Base-by-base conservation (phyloP, 2,888 invertebrate species). In the Drosophila testacea region DNA sequence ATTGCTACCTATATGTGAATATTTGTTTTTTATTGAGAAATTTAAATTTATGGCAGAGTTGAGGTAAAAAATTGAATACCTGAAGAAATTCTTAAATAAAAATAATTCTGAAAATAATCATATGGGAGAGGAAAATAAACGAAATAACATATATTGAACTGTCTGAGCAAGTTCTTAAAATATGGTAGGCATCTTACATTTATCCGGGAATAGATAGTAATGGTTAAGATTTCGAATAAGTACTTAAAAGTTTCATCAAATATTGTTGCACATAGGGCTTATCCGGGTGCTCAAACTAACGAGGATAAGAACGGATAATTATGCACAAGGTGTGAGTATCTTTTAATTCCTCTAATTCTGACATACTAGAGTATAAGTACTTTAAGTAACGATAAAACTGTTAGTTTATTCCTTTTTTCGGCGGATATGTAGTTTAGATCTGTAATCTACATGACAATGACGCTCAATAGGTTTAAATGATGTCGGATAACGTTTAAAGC, bases 1-100 rank as follows among this genome's bases (percentile, higher is more conserved):
- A 5, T 38, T 28, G 42, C 11, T 22, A 62, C 55, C 44, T 62
- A 38, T 36, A n/a, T 22, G 30, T 27, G 28, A n/a, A 44, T 64
- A 16, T 52, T n/a, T 27, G 6, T 30, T 13, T 38, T 28, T 52
- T 52, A 39, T 13, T 50, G 34, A 32, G 27, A 41, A 51, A 56
- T 56, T 36, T 5, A 27, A 56, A 57, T 57, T 57, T 47, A 57
- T 38, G 46, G 13, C 41, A 6, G n/a, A 22, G 41, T 42, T 47
- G 41, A 13, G 30, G 4, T 3, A 41, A 7, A 32, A 34, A 39
- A 32, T 30, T 3, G 27, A 32, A 38, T 38, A 9, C 39, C 41
- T 48, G 0, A 46, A 46, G 32, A 11, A 54, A 42, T 16, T 32
- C 11, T 16, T 2, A 32, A 7, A n/a, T 47, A 30, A 16, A 16